These are phyloP conservation scores for Macrosiphum euphorbiae DNA, from an alignment of 2,888 invertebrate genomes.

Conservation along the genomic window DNA sequence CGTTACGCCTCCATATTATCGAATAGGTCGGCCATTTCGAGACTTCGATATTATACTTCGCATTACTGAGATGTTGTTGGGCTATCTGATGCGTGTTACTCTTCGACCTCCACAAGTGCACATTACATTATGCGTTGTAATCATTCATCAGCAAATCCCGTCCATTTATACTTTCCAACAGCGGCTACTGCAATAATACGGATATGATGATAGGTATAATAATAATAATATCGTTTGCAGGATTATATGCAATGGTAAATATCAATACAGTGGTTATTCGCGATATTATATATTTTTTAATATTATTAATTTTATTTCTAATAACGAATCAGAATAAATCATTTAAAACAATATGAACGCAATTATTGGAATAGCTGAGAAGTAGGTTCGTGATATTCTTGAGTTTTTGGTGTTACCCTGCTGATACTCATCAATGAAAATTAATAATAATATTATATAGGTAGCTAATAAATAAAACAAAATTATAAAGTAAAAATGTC, in stretches of 20 bases:
- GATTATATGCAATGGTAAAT: neutral
- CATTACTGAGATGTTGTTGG: neutral
- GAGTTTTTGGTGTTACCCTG: neutral
- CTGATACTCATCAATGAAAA: neutral
- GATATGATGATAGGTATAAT: no score
- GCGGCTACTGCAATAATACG: neutral
- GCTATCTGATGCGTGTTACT: neutral
- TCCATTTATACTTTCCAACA: no score
- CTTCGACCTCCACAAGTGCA: neutral
- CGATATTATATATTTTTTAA: neutral
- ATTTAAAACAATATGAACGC: neutral
- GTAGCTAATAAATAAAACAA: neutral
- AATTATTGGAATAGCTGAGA: neutral
- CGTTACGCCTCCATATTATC: neutral
- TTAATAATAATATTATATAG: neutral
- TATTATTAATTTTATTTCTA: neutral
- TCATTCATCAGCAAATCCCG: neutral
- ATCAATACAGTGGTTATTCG: neutral
- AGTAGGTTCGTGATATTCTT: neutral
- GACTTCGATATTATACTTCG: neutral
- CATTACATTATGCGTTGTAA: neutral
- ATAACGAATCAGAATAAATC: neutral
- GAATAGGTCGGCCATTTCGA: neutral
- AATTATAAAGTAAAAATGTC: neutral
- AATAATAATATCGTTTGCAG: neutral